Conservation (phyloP, 2,797 vertebrate species). For the Linurgus olivaceus region DNA sequence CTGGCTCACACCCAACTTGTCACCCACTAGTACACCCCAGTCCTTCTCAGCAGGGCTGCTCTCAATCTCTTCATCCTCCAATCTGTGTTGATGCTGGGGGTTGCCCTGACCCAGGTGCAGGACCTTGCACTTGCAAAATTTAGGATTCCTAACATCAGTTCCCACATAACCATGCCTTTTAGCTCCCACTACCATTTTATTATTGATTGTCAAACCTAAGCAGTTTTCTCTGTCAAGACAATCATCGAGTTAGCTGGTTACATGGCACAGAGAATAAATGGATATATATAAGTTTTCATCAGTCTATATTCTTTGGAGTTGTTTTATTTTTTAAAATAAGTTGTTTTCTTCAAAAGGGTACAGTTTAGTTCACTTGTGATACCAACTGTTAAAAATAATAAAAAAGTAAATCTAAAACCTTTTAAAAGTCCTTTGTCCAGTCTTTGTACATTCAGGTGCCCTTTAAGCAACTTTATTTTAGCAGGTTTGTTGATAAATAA, state of each 20-base stretch:
- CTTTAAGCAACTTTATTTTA: neutral
- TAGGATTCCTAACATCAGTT: neutral
- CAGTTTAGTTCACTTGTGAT: neutral
- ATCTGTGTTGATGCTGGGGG: rapidly evolving
- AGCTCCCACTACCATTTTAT: neutral
- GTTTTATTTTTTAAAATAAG: neutral
- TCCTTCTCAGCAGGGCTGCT: neutral
- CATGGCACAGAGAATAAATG: neutral
- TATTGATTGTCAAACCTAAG: neutral
- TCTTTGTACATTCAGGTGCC: neutral
- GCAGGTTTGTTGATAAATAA: neutral
- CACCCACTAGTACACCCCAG: too few relatives aligned
- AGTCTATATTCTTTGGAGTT: neutral
- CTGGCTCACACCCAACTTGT: neutral
- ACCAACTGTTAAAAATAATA: neutral
- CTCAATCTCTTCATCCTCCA: neutral
- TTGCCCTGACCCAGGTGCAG: neutral
- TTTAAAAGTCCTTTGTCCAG: neutral
- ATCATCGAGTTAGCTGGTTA: neutral
- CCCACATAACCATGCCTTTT: neutral
- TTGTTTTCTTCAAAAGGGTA: neutral
- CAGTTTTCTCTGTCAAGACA: neutral
- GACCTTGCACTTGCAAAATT: neutral
- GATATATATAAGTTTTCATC: neutral
- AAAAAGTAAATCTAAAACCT: neutral